Evolutionary conservation across 2,888 invertebrate genomes (phyloP).

Genomic region (Drosophila kanekoi): DNA sequence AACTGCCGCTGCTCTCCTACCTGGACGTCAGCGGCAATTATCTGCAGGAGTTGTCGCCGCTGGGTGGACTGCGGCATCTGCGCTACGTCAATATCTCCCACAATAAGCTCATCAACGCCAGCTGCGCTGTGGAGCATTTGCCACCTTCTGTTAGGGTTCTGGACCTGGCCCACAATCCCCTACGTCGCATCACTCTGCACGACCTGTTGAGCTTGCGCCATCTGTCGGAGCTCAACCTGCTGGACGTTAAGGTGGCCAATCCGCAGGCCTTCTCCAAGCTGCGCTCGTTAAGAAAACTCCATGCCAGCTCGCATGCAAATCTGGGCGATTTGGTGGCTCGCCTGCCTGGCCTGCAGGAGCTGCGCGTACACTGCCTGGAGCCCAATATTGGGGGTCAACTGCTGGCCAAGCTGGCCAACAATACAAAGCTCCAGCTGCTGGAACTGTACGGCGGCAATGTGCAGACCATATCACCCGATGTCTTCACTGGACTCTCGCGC

Average conservation of each 20-base stretch:
- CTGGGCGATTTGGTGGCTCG: slow-evolving; percentile 90
- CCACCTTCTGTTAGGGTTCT: slow-evolving; percentile 90
- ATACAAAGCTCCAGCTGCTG: slow-evolving; percentile 91
- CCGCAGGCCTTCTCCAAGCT: slow-evolving; percentile 91
- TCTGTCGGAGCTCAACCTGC: slow-evolving; percentile 91
- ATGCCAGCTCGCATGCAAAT: slow-evolving; percentile 90
- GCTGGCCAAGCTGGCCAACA: slow-evolving; percentile 88
- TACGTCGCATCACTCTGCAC: slow-evolving; percentile 90
- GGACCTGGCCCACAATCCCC: slow-evolving; percentile 93
- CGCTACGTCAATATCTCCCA: slow-evolving; percentile 91
- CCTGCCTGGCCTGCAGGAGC: slow-evolving; percentile 90
- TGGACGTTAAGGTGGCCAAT: slow-evolving; percentile 90
- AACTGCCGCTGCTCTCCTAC: slow-evolving; percentile 91
- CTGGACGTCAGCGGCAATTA: slow-evolving; percentile 93
- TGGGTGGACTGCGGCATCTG: slow-evolving; percentile 89
- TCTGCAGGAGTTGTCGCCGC: slow-evolving; percentile 90
- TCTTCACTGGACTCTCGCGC: slow-evolving; percentile 90
- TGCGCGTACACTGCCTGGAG: slow-evolving; percentile 92
- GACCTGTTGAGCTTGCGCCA: slow-evolving; percentile 86
- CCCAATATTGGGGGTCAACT: slow-evolving; percentile 90
- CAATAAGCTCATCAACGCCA: slow-evolving; percentile 91
- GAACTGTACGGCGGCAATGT: slow-evolving; percentile 92
- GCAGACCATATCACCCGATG: slow-evolving; percentile 90
- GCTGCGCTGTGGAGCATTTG: slow-evolving; percentile 90
- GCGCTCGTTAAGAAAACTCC: slow-evolving; percentile 90